Percentiles rank a stretch among this genome's conserved stretches.
phyloP scores from a whole-genome alignment of 1,140 invertebrate genomes.

The Aphelenchoides fujianensis region DNA sequence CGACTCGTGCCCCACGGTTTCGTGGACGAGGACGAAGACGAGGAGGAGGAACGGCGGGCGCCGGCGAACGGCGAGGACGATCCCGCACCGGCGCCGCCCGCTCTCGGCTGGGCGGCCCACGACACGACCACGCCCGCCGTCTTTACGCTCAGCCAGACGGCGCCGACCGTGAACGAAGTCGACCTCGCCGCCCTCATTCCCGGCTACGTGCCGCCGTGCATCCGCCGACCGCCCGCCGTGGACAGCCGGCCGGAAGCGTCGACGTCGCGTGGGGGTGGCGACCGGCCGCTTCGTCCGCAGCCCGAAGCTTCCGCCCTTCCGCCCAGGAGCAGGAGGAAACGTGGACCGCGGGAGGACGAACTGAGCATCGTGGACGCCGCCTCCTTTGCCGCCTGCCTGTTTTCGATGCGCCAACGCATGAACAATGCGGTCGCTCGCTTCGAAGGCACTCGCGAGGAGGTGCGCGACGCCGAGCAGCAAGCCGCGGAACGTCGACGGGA shows the following conservation, averaged over 20 bases:
- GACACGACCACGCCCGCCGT: not conserved
- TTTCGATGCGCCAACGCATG: too few species aligned
- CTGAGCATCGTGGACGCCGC: not conserved
- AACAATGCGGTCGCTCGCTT: too few species aligned
- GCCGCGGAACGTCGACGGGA: too few species aligned
- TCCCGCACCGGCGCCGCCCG: not conserved
- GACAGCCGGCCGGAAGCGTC: too few species aligned
- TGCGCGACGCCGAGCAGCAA: too few species aligned
- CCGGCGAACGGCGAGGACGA: not conserved
- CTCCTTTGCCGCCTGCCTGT: too few species aligned
- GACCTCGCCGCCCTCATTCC: not conserved
- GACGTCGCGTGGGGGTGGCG: not conserved
- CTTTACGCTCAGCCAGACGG: not conserved
- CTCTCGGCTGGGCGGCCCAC: not conserved
- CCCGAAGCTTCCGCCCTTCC: not conserved
- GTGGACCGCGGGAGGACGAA: not conserved
- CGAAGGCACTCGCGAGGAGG: too few species aligned
- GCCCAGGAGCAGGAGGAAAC: not conserved
- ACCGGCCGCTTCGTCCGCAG: not conserved
- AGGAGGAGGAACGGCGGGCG: too few species aligned
- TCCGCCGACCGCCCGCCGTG: not conserved
- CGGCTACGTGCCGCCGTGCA: not conserved
- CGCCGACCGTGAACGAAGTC: not conserved
- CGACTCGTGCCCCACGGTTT: too few species aligned
- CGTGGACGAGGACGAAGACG: too few species aligned